A percentile compares a stretch with the other conserved stretches of the same genome.
Conservation (phyloP, 2,797 vertebrate species). For the Ptychadena robeensis region DNA sequence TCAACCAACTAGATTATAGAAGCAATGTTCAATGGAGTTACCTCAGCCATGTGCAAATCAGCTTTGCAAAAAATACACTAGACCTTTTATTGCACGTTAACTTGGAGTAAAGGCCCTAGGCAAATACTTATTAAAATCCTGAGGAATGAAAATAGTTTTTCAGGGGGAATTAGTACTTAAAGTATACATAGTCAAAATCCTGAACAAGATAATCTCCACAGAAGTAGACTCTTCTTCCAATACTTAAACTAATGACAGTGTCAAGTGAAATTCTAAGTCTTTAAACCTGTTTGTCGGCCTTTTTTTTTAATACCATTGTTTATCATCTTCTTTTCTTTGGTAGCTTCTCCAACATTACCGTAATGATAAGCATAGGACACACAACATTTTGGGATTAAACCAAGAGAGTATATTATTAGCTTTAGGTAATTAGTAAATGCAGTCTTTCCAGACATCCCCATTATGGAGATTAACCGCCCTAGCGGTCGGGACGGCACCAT, state of each 20-base stretch:
- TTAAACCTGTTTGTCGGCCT: conserved; percentile 17
- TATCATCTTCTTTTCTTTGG: not conserved
- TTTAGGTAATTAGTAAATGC: not conserved
- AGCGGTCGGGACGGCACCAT: no score
- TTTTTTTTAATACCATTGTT: conserved; percentile 15
- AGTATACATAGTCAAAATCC: conserved; percentile 10
- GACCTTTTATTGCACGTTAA: conserved; percentile 41
- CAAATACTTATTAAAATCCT: conserved; percentile 15
- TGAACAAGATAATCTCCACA: conserved; percentile 18
- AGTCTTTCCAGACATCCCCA: not conserved
- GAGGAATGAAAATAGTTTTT: conserved; percentile 22
- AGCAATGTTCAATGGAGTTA: conserved; percentile 24
- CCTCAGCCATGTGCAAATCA: conserved; percentile 51
- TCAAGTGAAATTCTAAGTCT: conserved; percentile 29
- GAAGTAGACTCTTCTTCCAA: not conserved
- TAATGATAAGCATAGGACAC: not conserved
- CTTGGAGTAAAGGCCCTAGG: conserved; percentile 26
- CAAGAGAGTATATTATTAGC: not conserved
- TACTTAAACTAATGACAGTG: conserved; percentile 32
- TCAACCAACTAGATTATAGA: conserved; percentile 34
- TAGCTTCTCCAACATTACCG: not conserved
- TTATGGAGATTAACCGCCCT: not conserved
- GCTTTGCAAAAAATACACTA: conserved; percentile 43
- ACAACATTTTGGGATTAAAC: not conserved
- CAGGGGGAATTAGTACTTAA: conserved; percentile 24